Evolutionary conservation across 2,113 vertebrate species (phyloP), one percentile per base, ranked within the genome.

Genomic region (Pygathrix nemaeus): DNA sequence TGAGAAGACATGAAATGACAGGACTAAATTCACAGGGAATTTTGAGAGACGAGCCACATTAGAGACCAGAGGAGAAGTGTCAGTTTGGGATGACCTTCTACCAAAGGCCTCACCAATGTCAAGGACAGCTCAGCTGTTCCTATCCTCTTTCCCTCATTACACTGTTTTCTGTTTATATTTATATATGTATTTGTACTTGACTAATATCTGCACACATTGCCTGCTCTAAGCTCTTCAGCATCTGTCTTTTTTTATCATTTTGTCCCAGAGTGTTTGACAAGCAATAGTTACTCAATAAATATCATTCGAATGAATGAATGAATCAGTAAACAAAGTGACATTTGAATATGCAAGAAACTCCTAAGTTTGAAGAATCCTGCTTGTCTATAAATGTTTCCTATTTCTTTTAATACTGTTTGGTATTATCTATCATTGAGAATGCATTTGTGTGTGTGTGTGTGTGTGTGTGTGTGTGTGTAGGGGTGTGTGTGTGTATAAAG

Each of bases 101-200:
- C 20, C 2, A 48, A 84, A 30, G 8, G 32, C 57, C 66, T 79
- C 45, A 32, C 38, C 18, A 17, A 45, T 78, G n/a, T 85, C 81
- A 48, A 59, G 40, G 59, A 38, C 8, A 30, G 5, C 38, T n/a
- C 21, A 35, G 27, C 27, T 61, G 2, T 68, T 50, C 57, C 48
- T 66, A 1, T 43, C 30, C 35, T 85, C 17, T 32, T 50, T 17
- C 82, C 25, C 3, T 40, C 16, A 3, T 2, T 16, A 14, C 20
- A 11, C 30, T 57, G 61, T 61, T 21, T 32, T 48, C 38, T 16
- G 20, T 35, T 48, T 55, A 8, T 11, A 64, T 6, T n/a, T 30
- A 3, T 3, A 5, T 12, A 1, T 52, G 6, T 18, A 2, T 38
- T 3, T 35, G 32, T 45, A 11, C 45, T 38, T 9, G 3, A 12